Conservation (phyloP, 2,888 invertebrate genomes). For the Drosophila nigricruria region DNA sequence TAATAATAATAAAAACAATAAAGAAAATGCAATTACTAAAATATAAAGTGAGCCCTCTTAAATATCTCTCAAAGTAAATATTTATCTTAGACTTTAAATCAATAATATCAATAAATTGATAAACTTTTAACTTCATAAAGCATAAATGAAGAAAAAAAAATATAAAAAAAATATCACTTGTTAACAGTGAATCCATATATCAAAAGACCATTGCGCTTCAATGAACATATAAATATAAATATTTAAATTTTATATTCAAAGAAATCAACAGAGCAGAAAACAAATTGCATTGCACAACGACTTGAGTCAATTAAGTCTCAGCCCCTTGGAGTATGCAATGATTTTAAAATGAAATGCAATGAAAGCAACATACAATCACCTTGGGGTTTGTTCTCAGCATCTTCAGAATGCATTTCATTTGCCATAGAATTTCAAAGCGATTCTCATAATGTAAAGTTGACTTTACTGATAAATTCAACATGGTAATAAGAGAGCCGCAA, state of each 20-base stretch:
- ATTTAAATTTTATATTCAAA: neutral
- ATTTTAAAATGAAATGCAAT: neutral
- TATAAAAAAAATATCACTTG: neutral
- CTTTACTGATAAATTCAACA: neutral
- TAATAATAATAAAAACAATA: too few species aligned
- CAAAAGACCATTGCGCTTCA: neutral
- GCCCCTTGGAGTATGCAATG: constrained; percentile 9
- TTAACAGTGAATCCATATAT: neutral
- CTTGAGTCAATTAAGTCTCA: neutral
- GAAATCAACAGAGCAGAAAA: neutral
- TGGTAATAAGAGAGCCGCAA: constrained; percentile 18
- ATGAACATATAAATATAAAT: neutral
- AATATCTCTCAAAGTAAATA: neutral
- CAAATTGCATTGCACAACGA: neutral
- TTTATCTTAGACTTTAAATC: neutral
- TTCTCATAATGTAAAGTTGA: neutral
- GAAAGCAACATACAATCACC: neutral
- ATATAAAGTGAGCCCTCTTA: too few species aligned
- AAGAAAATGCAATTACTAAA: too few species aligned
- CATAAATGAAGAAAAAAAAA: neutral
- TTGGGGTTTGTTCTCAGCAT: neutral
- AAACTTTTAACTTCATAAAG: neutral
- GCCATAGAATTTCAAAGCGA: neutral
- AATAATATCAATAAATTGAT: neutral
- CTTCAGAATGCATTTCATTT: neutral